Percentiles rank a stretch among this genome's conserved stretches.
Evolutionary conservation across 2,113 vertebrate genomes (phyloP).

Genomic region (Grallaria varia): DNA sequence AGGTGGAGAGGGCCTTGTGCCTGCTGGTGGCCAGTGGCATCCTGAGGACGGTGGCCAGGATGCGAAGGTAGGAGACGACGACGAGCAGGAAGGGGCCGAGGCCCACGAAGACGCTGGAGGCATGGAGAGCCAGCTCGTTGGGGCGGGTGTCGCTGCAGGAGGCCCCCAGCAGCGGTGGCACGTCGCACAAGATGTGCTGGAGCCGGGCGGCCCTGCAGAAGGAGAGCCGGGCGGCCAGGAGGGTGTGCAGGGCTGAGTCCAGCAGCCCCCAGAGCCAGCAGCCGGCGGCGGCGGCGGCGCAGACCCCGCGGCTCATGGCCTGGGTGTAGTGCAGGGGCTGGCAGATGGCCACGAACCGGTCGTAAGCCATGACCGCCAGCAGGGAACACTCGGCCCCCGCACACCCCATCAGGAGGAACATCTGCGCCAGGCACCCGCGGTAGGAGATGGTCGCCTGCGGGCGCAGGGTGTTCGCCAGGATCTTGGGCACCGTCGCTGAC

Average conservation of each 20-base stretch:
- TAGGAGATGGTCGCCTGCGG: neutral
- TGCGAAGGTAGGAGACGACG: neutral
- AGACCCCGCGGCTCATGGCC: neutral
- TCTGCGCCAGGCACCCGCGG: neutral
- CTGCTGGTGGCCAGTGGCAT: neutral
- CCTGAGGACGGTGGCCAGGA: neutral
- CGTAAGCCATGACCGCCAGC: constrained; percentile 27
- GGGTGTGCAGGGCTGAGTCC: neutral
- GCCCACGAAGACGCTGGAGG: neutral
- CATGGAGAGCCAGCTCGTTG: neutral
- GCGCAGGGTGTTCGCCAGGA: neutral
- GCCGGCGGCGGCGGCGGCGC: rapidly evolving
- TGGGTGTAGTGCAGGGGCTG: neutral
- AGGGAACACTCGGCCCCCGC: neutral
- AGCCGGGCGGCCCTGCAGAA: neutral
- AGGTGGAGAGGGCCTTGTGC: constrained; percentile 33
- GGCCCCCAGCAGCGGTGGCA: neutral
- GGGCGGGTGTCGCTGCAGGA: neutral
- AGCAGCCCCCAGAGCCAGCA: constrained; percentile 46
- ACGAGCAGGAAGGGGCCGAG: constrained; percentile 12
- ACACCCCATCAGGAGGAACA: neutral
- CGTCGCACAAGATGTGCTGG: constrained; percentile 41
- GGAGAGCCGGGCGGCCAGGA: neutral
- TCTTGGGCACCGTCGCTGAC: neutral
- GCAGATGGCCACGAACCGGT: constrained; percentile 2